Percentiles rank a stretch among this genome's conserved stretches.
These are phyloP conservation scores for Scyliorhinus canicula DNA, from an alignment of 2,797 vertebrate genomes.

Conservation along the genomic window DNA sequence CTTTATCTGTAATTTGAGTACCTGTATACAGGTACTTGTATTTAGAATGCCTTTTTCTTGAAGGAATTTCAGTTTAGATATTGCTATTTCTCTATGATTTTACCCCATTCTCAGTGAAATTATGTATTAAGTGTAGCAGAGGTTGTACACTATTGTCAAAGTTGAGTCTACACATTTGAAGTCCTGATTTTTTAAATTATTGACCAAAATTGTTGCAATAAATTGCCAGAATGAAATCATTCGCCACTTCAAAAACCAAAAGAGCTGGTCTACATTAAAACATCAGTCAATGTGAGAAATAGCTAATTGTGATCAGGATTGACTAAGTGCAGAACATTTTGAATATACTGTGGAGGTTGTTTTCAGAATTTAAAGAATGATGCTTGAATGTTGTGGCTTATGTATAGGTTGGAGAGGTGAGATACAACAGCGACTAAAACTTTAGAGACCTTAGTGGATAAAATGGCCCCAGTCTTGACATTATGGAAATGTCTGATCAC, in stretches of 20 bases:
- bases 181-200: not conserved
- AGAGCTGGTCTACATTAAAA: not conserved
- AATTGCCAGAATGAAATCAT: not conserved
- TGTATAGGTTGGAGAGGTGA: not conserved
- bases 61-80: not conserved
- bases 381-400: not conserved
- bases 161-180: not conserved
- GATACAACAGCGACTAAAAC: not conserved
- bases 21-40: not conserved
- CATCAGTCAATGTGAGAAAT: not conserved
- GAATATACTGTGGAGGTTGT: not conserved
- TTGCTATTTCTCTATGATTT: not conserved
- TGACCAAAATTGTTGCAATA: not conserved
- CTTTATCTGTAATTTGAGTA: not conserved
- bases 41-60: not conserved
- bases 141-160: not conserved
- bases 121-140: not conserved
- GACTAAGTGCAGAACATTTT: not conserved
- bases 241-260: not conserved
- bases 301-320: not conserved
- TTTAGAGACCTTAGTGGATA: not conserved
- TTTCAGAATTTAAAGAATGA: not conserved
- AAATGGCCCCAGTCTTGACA: not conserved
- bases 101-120: not conserved
- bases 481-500: not conserved